phyloP scores from a whole-genome alignment of 2,797 vertebrate species.

The Acanthornis magna region DNA sequence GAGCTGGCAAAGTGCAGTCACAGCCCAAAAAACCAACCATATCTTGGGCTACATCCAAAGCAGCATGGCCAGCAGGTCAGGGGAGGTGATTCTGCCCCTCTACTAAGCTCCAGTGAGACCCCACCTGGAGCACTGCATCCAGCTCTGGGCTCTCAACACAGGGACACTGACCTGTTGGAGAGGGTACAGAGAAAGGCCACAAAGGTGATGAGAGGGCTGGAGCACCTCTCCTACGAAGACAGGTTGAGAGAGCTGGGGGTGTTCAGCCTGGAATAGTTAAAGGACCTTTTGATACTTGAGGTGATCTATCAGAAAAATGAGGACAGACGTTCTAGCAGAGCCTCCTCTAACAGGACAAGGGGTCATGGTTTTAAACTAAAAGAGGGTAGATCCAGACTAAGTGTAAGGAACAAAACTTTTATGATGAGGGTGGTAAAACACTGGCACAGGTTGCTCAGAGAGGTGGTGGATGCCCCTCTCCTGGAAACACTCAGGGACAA shows the following conservation, averaged over 20 bases:
- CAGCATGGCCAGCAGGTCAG: fast-evolving
- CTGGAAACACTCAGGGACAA: neutral
- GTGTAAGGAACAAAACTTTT: neutral
- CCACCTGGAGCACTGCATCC: neutral
- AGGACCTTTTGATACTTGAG: neutral
- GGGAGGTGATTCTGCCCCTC: neutral
- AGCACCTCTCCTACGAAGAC: neutral
- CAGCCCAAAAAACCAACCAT: neutral
- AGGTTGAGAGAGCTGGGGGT: neutral
- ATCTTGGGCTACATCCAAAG: neutral
- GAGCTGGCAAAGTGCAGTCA: neutral
- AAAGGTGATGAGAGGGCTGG: neutral
- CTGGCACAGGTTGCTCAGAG: neutral
- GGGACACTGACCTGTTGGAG: neutral
- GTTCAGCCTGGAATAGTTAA: neutral
- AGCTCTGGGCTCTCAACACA: neutral
- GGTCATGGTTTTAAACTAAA: neutral
- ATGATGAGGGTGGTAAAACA: neutral
- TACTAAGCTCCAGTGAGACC: neutral
- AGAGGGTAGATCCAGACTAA: neutral
- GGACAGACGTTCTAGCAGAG: neutral
- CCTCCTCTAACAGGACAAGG: neutral
- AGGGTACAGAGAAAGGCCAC: neutral
- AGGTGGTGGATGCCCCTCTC: neutral
- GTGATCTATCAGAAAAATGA: neutral